A percentile compares a stretch with the other conserved stretches of the same genome.
These are phyloP conservation scores for Hesperia comma DNA, from an alignment of 2,888 invertebrate genomes.

Conservation along the genomic window DNA sequence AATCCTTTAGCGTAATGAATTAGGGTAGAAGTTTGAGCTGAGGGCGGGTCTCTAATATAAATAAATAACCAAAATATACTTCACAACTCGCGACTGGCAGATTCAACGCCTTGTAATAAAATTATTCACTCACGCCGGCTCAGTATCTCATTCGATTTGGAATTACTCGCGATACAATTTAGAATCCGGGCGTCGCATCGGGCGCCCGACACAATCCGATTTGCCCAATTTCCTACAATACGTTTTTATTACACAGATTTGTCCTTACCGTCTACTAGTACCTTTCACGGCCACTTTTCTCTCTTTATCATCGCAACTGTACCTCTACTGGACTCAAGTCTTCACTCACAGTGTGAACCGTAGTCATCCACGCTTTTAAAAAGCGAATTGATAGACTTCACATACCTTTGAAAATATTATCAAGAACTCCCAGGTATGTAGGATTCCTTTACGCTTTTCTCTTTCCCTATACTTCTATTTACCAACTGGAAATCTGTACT, in stretches of 20 bases:
- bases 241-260: constrained; percentile 31
- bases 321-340: too few relatives aligned
- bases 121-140: constrained; percentile 44
- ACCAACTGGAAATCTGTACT: too few relatives aligned
- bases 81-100: constrained; percentile 11
- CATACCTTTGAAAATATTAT: too few relatives aligned
- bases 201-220: constrained; percentile 24
- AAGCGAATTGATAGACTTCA: too few relatives aligned
- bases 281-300: background rate
- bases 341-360: too few relatives aligned
- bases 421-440: too few relatives aligned
- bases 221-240: constrained; percentile 36
- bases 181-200: constrained; percentile 27
- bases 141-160: constrained; percentile 46
- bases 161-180: constrained; percentile 46
- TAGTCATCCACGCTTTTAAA: too few relatives aligned
- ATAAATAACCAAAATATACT: background rate
- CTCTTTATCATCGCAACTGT: too few relatives aligned
- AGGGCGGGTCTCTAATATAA: background rate
- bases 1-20: too few relatives aligned
- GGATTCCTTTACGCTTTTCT: too few relatives aligned
- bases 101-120: constrained; percentile 39
- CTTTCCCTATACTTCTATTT: too few relatives aligned
- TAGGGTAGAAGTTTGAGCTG: too few relatives aligned
- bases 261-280: background rate